These are phyloP conservation scores for Acrossocheilus wenchowensis DNA, from an alignment of 2,797 vertebrate species.

Conservation along the genomic window DNA sequence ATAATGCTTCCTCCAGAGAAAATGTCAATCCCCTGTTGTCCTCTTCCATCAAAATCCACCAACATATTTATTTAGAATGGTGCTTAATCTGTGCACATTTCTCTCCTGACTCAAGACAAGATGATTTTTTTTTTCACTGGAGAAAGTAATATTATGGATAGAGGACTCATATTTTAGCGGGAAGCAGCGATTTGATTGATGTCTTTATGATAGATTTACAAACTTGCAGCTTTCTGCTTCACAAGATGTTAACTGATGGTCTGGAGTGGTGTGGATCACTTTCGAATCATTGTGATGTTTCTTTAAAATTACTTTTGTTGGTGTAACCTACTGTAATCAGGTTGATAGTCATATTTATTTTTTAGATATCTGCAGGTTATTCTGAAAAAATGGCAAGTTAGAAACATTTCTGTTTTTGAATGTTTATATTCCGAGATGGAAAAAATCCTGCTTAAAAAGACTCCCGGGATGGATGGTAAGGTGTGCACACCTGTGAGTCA, in stretches of 20 bases:
- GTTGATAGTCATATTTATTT: neutral
- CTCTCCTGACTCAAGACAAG: neutral
- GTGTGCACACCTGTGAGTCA: constrained; percentile 40
- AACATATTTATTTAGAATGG: neutral
- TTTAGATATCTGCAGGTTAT: neutral
- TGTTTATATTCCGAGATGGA: neutral
- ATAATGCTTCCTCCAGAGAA: neutral
- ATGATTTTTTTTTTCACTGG: neutral
- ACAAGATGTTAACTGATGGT: neutral
- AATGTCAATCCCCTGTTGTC: too few relatives aligned
- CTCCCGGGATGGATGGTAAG: constrained; percentile 10
- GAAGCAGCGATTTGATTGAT: neutral
- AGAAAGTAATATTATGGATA: neutral
- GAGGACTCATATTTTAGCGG: neutral
- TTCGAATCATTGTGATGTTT: neutral
- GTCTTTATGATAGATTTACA: neutral
- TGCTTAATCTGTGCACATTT: neutral
- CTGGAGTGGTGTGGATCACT: neutral
- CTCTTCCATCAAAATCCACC: neutral
- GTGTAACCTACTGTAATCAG: neutral
- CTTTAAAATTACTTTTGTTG: neutral
- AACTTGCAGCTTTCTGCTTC: neutral
- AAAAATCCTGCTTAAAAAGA: neutral
- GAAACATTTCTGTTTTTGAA: neutral
- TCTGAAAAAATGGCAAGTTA: neutral